Conservation (phyloP, 2,797 vertebrate genomes). For the Enteromius trimaculatus region DNA sequence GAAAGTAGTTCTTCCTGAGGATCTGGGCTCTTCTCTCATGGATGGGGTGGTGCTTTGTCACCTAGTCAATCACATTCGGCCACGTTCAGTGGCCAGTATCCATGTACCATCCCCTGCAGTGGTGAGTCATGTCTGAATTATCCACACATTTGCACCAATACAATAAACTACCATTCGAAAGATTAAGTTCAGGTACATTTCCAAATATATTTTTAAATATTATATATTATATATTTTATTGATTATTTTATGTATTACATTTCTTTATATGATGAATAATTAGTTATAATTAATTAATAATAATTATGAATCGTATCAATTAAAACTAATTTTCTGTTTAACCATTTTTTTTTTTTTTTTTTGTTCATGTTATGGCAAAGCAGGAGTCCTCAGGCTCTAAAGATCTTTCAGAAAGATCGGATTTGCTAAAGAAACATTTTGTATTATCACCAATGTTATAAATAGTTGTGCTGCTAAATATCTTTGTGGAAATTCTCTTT, state of each 20-base stretch:
- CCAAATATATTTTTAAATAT: background rate
- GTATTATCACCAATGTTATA: background rate
- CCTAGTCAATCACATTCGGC: constrained; percentile 91
- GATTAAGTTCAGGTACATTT: background rate
- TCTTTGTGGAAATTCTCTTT: no score
- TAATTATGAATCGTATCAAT: background rate
- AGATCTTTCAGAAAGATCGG: background rate
- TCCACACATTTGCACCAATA: constrained; percentile 10
- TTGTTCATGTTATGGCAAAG: background rate
- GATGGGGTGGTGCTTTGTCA: constrained; percentile 95
- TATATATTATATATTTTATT: no score
- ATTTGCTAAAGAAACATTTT: background rate
- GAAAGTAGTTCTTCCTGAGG: constrained; percentile 89
- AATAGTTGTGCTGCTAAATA: background rate
- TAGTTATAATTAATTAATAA: no score
- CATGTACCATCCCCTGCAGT: constrained; percentile 95
- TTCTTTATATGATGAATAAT: no score
- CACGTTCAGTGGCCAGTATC: constrained; percentile 90
- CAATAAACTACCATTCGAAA: background rate
- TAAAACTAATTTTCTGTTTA: background rate
- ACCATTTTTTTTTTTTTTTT: accelerated
- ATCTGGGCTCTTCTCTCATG: constrained; percentile 91
- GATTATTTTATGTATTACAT: no score
- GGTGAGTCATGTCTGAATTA: constrained; percentile 73
- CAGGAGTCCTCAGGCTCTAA: no score